Base-by-base conservation (phyloP, 2,797 vertebrate genomes). In the Rhabdomys pumilio region DNA sequence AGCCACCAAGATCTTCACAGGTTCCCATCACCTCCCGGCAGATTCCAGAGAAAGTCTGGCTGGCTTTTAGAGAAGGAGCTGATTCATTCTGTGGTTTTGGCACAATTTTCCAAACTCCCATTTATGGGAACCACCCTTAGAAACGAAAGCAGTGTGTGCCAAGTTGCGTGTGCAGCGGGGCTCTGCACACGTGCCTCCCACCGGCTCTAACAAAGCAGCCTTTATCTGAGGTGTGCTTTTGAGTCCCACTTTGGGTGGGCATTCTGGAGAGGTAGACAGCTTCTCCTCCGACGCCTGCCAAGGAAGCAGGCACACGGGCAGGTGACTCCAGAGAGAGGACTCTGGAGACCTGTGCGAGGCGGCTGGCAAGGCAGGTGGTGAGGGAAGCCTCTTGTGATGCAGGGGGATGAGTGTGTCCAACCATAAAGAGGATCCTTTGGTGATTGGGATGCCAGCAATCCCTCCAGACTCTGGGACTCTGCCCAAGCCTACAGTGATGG, bases 311-410 rank as follows among this genome's bases (percentile, higher is more conserved):
- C 55, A 9, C 4, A 0, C 2, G 13, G 69, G n/a, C 34, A 5
- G 10, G 7, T 1, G 3, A 50, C 5, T 55, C 31, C 53, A 7
- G 0, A 0, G 20, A 0, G 13, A 75, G 67, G n/a, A 34, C 17
- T 10, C 2, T 0, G 34, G 38, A n/a, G 14, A 38, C 4, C 24
- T 47, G 26, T 17, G 65, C 0, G 0, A 3, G 26, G 50, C 1
- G 0, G 38, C 61, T 7, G 55, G 61, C 9, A 3, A 47, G 77
- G 38, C 38, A 4, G 15, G 3, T 17, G 26, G 38, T 1, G 10
- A 47, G 44, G 0, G 20, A 41, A 12, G 55, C 1, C 47, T 81
- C 8, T 4, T 14, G 15, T 53, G 69, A 15, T 59, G 31, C 12
- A 19, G 90, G 38, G 31, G 57, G 31, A 65, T 3, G n/a, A 13